These are phyloP conservation scores for Aldrovandia affinis DNA, from an alignment of 2,797 vertebrate species.

Conservation along the genomic window DNA sequence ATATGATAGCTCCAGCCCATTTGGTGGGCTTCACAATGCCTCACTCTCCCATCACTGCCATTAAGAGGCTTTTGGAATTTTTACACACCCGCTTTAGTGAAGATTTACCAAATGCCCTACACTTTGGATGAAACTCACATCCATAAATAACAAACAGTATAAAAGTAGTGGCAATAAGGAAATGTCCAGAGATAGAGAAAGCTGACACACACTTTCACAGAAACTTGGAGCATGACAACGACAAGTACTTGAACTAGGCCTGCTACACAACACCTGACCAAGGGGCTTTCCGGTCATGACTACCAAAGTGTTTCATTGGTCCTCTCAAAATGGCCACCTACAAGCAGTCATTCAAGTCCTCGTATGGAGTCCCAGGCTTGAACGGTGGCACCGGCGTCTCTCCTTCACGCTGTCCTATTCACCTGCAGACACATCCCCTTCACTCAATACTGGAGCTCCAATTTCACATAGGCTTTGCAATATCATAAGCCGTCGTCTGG, in stretches of 20 bases:
- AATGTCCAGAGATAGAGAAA: too few relatives aligned
- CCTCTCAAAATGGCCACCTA: neutral
- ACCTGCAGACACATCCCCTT: constrained; percentile 15
- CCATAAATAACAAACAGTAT: too few relatives aligned
- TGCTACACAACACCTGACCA: neutral
- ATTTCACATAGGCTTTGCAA: constrained; percentile 50
- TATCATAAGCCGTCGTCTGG: constrained; percentile 58
- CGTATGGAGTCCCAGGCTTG: constrained; percentile 45
- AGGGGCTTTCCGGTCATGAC: neutral
- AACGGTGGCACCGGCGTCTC: constrained; percentile 39
- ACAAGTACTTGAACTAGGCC: neutral
- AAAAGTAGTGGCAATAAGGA: too few relatives aligned
- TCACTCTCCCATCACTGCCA: too few relatives aligned
- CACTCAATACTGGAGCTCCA: neutral
- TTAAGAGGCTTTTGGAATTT: too few relatives aligned
- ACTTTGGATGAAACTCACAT: too few relatives aligned
- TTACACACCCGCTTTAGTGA: too few relatives aligned
- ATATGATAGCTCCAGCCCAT: too few relatives aligned
- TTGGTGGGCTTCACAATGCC: too few relatives aligned
- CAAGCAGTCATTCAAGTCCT: neutral
- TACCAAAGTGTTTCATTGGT: neutral
- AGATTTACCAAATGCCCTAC: too few relatives aligned
- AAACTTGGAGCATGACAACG: neutral
- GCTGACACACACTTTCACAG: too few relatives aligned
- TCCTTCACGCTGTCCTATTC: constrained; percentile 45